A percentile compares a stretch with the other conserved stretches of the same genome.
Evolutionary conservation across 35 echinoderm and acorn worm genomes (phyloP).

Genomic region (Lytechinus pictus): DNA sequence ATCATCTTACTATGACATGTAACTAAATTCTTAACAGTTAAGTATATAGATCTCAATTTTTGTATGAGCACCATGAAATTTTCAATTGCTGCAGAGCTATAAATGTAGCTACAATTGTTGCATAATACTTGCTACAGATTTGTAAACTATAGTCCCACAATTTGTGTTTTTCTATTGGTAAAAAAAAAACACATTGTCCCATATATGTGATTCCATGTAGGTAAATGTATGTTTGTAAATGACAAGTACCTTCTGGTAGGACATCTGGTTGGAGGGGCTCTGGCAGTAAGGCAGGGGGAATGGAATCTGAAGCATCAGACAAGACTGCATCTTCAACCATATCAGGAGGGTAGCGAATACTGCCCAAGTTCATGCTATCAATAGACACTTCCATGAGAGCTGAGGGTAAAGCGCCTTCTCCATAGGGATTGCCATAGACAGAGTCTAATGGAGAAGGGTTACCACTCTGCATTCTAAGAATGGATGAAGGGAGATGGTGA

Average conservation of each 20-base stretch:
- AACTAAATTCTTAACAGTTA: too few species aligned
- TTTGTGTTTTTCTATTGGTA: background rate
- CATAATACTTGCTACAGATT: background rate
- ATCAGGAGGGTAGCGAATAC: constrained; percentile 58
- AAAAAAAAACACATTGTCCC: background rate
- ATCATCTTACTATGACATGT: too few species aligned
- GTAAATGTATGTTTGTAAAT: background rate
- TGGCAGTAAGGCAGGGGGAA: constrained; percentile 51
- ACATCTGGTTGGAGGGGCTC: constrained; percentile 65
- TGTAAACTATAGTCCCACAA: background rate
- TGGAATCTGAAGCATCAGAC: constrained; percentile 22
- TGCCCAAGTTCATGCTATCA: constrained; percentile 30
- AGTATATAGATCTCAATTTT: background rate
- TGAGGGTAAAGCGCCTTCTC: background rate
- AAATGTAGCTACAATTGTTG: background rate
- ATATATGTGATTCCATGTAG: background rate
- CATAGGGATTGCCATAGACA: background rate
- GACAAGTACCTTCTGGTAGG: constrained; percentile 51
- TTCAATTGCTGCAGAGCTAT: background rate
- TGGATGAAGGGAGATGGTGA: background rate
- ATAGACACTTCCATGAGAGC: background rate
- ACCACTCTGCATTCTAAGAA: background rate
- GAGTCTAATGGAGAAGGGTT: background rate
- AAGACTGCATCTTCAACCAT: background rate
- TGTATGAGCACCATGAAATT: background rate